Evolutionary conservation across 2,113 vertebrate genomes (phyloP).

Genomic region (Calyptomena viridis): DNA sequence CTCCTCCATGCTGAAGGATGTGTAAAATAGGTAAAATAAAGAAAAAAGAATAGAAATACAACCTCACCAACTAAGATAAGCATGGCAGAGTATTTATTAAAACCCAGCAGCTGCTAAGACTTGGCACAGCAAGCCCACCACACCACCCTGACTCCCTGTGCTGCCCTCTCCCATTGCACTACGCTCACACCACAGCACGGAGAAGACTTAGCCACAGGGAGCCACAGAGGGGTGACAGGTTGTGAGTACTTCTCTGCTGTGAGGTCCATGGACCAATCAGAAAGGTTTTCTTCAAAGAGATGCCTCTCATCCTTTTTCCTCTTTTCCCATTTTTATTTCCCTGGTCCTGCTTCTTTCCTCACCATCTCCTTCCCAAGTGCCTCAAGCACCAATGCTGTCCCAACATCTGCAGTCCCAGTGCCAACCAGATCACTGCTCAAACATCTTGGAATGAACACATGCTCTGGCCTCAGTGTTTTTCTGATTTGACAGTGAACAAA

Average conservation of each 20-base stretch:
- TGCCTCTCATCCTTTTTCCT: background rate
- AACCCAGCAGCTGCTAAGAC: background rate
- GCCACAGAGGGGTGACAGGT: fast-evolving
- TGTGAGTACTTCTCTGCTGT: background rate
- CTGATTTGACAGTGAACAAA: background rate
- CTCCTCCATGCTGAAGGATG: conserved; percentile 12
- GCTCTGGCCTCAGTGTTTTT: fast-evolving
- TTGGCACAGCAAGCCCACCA: background rate
- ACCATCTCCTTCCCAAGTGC: background rate
- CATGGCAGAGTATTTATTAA: background rate
- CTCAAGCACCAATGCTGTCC: fast-evolving
- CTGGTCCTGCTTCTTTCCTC: background rate
- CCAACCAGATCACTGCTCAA: background rate
- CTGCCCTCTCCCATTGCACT: fast-evolving
- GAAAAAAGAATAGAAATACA: background rate
- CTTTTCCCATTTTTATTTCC: background rate
- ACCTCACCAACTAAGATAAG: background rate
- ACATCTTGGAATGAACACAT: background rate
- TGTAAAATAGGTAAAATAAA: conserved; percentile 32
- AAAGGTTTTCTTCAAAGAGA: background rate
- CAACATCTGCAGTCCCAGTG: fast-evolving
- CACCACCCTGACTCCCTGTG: fast-evolving
- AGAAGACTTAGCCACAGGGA: no score
- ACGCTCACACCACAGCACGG: fast-evolving
- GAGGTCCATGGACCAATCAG: background rate